Evolutionary conservation across 2,113 vertebrate species (phyloP), one percentile per base, ranked within the genome.

Genomic region (Dolichotis patagonum): DNA sequence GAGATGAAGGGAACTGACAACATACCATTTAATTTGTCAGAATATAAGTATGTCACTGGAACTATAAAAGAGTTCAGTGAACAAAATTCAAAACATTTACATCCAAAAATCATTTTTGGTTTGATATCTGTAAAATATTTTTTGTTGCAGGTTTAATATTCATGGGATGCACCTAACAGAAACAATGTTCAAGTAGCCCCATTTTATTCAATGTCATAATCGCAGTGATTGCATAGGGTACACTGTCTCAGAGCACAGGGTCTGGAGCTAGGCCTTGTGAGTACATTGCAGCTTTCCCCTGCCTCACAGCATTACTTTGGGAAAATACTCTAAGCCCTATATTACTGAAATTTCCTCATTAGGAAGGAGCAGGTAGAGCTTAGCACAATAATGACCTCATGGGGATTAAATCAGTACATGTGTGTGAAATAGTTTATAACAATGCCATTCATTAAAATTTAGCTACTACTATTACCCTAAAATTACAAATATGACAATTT

Each of bases 91-190:
- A 77, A 91, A 67, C 4, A 26, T 83, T 84, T 38, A 95, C 4
- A 63, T 67, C n/a, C 81, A 87, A 94, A 77, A 80, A 26, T 65
- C 75, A 78, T 41, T 94, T 91, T 60, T 86, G 62, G 4, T 24
- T 67, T 80, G 62, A n/a, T n/a, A n/a, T n/a, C 26, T 67, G 16
- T 32, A 49, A 90, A 41, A 9, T 38, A 38, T 22, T 82, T 62
- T 52, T 12, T 62, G 3, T n/a, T 41, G n/a, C 35, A 32, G 81
- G 12, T 41, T 26, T 65, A n/a, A 73, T 78, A 62, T 56, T 73
- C 22, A 69, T 30, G 14, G 75, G n/a, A 60, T 9, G 2, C 62
- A 13, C 4, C 77, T 56, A 35, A 28, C 11, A n/a, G 7, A 0
- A 58, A 35, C 13, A 81, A 86, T 69, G 35, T 2, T 35, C 20